phyloP scores from a whole-genome alignment of 92 coral and sea anemone species.

The Actinostola sp. region DNA sequence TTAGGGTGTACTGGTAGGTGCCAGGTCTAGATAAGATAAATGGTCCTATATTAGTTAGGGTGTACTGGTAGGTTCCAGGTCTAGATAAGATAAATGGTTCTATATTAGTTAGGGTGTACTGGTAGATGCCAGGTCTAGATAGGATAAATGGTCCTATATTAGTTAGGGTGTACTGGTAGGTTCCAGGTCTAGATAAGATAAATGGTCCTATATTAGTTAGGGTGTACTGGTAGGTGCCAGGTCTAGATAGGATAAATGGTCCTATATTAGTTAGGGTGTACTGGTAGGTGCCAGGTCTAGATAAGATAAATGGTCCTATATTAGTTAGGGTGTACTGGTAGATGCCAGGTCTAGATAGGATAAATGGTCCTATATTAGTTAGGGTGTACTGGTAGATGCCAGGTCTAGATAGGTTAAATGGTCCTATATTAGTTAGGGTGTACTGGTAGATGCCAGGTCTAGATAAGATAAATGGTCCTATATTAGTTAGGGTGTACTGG shows the following conservation, averaged over 20 bases:
- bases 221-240: conserved; percentile 85
- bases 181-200: conserved; percentile 59
- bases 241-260: conserved; percentile 46
- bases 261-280: conserved; percentile 79
- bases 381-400: conserved; percentile 85
- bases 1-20: conserved; percentile 77
- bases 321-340: conserved; percentile 79
- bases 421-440: conserved; percentile 80
- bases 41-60: conserved; percentile 82
- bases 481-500: conserved; percentile 78
- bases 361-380: conserved; percentile 72
- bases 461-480: conserved; percentile 53
- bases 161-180: conserved; percentile 77
- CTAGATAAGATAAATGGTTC: conserved; percentile 52
- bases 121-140: conserved; percentile 73
- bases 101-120: conserved; percentile 77
- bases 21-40: conserved; percentile 55
- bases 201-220: conserved; percentile 77
- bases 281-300: conserved; percentile 78
- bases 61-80: conserved; percentile 84
- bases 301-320: conserved; percentile 61
- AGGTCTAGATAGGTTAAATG: conserved; percentile 45
- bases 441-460: conserved; percentile 83
- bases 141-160: conserved; percentile 68
- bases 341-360: conserved; percentile 61